phyloP scores from a whole-genome alignment of 2,797 vertebrate species.

The Aldrovandia affinis region DNA sequence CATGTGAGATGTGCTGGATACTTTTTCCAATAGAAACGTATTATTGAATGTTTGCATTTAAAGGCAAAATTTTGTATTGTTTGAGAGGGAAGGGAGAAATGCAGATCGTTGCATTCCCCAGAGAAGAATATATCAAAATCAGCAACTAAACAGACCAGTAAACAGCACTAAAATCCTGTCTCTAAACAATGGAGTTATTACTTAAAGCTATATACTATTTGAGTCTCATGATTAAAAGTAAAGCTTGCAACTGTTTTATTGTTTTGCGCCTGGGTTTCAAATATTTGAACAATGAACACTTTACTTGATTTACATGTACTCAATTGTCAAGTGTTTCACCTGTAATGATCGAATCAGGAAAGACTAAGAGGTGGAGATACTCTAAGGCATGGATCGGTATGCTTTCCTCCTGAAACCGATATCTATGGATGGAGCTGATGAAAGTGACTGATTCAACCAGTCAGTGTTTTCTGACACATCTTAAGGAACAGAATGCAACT shows the following conservation, averaged over 20 bases:
- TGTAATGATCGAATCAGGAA: slow-evolving; percentile 24
- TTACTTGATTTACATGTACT: not conserved
- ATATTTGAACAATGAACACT: not conserved
- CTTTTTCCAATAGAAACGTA: not conserved
- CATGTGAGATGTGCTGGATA: not conserved
- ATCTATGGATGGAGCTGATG: not conserved
- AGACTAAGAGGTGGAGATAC: slow-evolving; percentile 1
- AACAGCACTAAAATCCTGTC: not conserved
- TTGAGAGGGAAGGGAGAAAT: not conserved
- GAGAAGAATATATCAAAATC: not conserved
- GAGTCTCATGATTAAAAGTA: not conserved
- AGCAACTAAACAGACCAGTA: too few relatives aligned
- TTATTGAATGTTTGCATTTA: not conserved
- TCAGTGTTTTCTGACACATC: not conserved
- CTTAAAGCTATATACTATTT: not conserved
- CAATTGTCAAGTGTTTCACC: slow-evolving; percentile 29
- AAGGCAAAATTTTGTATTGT: not conserved
- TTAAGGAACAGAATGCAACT: not conserved
- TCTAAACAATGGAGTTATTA: not conserved
- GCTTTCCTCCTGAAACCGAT: slow-evolving; percentile 7
- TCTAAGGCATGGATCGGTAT: not conserved
- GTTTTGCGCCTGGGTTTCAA: not conserved
- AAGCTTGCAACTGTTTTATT: not conserved
- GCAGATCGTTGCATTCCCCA: not conserved
- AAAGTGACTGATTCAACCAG: not conserved